Conservation (phyloP, 1,140 invertebrate genomes). For the Calliphora vicina region DNA sequence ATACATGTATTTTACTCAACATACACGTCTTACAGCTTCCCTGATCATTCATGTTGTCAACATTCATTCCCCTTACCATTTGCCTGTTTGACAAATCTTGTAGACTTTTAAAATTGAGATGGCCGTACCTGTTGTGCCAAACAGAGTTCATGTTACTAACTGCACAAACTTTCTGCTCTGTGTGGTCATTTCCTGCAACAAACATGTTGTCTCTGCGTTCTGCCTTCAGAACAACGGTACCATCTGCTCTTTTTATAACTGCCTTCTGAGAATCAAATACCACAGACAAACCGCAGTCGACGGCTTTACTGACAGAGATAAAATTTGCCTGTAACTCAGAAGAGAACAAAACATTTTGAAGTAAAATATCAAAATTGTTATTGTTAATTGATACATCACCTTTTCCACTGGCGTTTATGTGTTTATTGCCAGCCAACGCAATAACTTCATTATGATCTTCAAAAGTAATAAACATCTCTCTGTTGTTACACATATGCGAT, state of each 20-base stretch:
- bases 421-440: constrained; percentile 38
- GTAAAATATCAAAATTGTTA: constrained; percentile 35
- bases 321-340: constrained; percentile 46
- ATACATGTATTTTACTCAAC: constrained; percentile 47
- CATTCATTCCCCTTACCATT: no score
- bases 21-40: no score
- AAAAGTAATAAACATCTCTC: constrained; percentile 35
- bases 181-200: no score
- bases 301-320: constrained; percentile 46
- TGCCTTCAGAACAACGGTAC: constrained; percentile 58
- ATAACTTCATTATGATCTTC: constrained; percentile 29
- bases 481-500: constrained; percentile 39
- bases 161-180: no score
- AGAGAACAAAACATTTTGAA: constrained; percentile 46
- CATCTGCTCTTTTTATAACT: constrained; percentile 36
- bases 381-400: constrained; percentile 24
- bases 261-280: background rate
- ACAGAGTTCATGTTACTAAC: no score
- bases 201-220: no score
- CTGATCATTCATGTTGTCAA: no score
- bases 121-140: no score
- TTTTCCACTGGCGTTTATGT: constrained; percentile 39
- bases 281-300: constrained; percentile 36
- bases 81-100: no score
- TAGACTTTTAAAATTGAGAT: no score